These are phyloP conservation scores for Rhodinocichla rosea DNA, from an alignment of 2,113 vertebrate genomes.

Conservation along the genomic window DNA sequence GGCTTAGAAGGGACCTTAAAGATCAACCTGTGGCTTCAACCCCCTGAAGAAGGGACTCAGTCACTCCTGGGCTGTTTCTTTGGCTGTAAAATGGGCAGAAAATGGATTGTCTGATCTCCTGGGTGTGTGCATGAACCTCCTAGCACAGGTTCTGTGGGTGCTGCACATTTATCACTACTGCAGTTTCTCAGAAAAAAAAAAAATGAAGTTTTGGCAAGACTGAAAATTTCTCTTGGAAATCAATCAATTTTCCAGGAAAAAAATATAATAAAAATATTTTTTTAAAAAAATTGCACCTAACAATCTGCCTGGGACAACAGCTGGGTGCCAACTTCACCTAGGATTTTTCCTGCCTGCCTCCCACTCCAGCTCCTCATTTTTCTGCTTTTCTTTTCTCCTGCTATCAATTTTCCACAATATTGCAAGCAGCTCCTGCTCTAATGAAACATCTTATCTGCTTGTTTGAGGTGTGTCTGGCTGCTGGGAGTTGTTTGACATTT, in stretches of 20 bases:
- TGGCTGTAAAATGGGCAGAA: background rate
- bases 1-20: background rate
- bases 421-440: background rate
- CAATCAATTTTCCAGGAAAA: background rate
- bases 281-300: background rate
- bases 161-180: background rate
- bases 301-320: background rate
- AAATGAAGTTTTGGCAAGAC: background rate
- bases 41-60: background rate
- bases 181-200: background rate
- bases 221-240: background rate
- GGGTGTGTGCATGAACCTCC: background rate
- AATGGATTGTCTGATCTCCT: background rate
- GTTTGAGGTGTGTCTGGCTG: slow-evolving; percentile 19
- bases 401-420: background rate
- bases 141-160: background rate
- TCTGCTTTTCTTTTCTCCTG: background rate
- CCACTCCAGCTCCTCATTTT: background rate
- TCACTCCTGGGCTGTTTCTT: background rate
- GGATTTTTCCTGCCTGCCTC: background rate
- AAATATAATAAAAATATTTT: accelerated
- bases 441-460: slow-evolving; percentile 27
- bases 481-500: slow-evolving; percentile 19
- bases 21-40: background rate
- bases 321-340: background rate